A percentile compares a stretch with the other conserved stretches of the same genome.
phyloP scores from a whole-genome alignment of 2,113 vertebrate genomes.

The Progne subis region DNA sequence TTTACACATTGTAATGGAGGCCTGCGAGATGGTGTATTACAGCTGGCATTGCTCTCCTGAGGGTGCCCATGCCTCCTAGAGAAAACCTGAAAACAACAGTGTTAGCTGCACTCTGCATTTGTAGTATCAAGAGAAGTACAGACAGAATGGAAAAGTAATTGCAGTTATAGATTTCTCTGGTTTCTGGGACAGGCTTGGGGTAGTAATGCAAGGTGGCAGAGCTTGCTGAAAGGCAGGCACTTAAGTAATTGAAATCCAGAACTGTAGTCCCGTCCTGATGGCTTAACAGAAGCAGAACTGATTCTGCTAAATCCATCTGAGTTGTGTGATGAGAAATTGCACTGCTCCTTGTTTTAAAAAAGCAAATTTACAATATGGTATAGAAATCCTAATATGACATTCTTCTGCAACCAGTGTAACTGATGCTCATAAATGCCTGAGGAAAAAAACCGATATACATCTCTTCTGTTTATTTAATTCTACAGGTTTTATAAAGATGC shows the following conservation, averaged over 20 bases:
- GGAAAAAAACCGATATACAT: slow-evolving; percentile 24
- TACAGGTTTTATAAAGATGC: background rate
- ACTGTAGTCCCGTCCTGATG: background rate
- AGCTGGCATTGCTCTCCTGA: background rate
- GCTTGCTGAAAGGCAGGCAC: background rate
- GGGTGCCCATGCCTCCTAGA: background rate
- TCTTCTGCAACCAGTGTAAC: slow-evolving; percentile 29
- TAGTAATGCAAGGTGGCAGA: background rate
- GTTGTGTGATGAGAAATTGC: slow-evolving; percentile 18
- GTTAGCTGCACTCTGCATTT: background rate
- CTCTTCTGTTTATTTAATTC: slow-evolving; percentile 44
- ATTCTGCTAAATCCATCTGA: slow-evolving; percentile 36
- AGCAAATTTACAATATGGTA: slow-evolving; percentile 26
- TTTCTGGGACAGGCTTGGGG: background rate
- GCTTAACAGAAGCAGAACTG: slow-evolving; percentile 43
- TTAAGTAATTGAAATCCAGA: slow-evolving; percentile 49
- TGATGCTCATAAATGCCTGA: slow-evolving; percentile 21
- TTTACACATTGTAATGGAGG: background rate
- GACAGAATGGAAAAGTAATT: background rate
- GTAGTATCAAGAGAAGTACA: background rate
- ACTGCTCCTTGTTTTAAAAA: slow-evolving; percentile 25
- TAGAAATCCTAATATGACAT: slow-evolving; percentile 23
- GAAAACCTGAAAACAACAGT: background rate
- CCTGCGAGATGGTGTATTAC: background rate
- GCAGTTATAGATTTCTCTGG: background rate